A percentile compares a stretch with the other conserved stretches of the same genome.
phyloP scores from a whole-genome alignment of 2,113 vertebrate genomes.

The Brachirus orientalis region DNA sequence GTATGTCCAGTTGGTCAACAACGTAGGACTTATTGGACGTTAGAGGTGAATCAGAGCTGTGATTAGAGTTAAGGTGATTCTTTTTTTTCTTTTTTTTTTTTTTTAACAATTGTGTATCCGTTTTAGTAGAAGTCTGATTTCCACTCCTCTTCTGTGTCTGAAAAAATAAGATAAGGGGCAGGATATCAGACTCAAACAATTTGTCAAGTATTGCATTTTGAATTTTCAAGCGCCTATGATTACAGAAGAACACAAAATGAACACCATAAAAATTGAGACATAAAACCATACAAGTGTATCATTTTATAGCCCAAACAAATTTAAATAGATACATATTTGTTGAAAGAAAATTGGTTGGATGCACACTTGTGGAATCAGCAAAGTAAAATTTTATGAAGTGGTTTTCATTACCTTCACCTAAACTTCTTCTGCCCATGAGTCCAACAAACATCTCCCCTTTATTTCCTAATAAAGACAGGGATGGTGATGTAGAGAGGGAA shows the following conservation, averaged over 20 bases:
- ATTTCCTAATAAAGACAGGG: slow-evolving; percentile 58
- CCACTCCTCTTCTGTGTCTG: slow-evolving; percentile 65
- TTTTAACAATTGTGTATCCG: too few relatives aligned
- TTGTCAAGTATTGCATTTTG: too few relatives aligned
- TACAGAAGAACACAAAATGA: too few relatives aligned
- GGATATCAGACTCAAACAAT: background rate
- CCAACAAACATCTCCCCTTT: slow-evolving; percentile 76
- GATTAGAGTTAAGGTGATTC: background rate
- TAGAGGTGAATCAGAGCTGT: slow-evolving; percentile 1
- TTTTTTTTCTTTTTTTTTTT: background rate
- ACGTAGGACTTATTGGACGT: slow-evolving; percentile 1
- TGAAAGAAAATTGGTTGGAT: too few relatives aligned
- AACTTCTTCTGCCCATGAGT: slow-evolving; percentile 75
- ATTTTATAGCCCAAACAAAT: too few relatives aligned
- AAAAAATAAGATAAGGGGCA: slow-evolving; percentile 2
- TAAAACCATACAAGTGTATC: too few relatives aligned
- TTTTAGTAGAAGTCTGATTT: slow-evolving; percentile 55
- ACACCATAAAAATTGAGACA: too few relatives aligned
- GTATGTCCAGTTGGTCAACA: slow-evolving; percentile 40
- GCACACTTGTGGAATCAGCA: too few relatives aligned
- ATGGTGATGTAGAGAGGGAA: background rate
- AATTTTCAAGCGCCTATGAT: too few relatives aligned
- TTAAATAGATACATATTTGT: too few relatives aligned
- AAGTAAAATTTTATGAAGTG: too few relatives aligned
- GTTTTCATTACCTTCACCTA: slow-evolving; percentile 67